A percentile compares a stretch with the other conserved stretches of the same genome.
These are phyloP conservation scores for Helicoverpa zea DNA, from an alignment of 1,140 invertebrate genomes.

Conservation along the genomic window DNA sequence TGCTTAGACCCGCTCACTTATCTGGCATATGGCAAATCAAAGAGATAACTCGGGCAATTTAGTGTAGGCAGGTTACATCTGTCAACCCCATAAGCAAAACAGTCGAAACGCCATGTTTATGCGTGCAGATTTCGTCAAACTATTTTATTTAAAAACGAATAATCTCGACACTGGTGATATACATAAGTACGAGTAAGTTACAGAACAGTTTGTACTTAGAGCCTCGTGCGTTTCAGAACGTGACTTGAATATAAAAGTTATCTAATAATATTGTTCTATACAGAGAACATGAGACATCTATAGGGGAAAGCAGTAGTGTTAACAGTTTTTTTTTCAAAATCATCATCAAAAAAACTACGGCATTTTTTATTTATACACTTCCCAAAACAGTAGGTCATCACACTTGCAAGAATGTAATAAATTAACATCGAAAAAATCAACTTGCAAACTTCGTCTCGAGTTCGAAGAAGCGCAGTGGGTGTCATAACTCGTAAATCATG, in stretches of 20 bases:
- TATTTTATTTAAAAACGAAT: not conserved
- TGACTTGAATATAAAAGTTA: not conserved
- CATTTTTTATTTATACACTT: not conserved
- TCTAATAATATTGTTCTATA: not conserved
- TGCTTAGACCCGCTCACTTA: no score
- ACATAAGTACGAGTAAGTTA: no score
- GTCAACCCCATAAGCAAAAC: no score
- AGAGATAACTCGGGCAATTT: no score
- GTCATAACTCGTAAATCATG: conserved; percentile 14
- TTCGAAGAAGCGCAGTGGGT: conserved; percentile 38
- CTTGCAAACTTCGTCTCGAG: conserved; percentile 5
- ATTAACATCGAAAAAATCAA: conserved; percentile 29
- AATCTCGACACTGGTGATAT: not conserved
- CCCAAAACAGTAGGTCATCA: conserved; percentile 3
- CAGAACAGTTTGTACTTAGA: no score
- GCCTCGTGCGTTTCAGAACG: not conserved
- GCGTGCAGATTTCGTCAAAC: no score
- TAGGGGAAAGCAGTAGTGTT: no score
- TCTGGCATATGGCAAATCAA: no score
- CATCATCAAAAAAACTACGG: no score
- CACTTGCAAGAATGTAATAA: conserved; percentile 7
- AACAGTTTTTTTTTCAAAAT: no score
- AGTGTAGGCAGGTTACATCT: no score
- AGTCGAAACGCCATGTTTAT: no score
- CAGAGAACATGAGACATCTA: not conserved